Evolutionary conservation across 2,797 vertebrate genomes (phyloP), one percentile per base, ranked within the genome.

Genomic region (Crax fasciolata): DNA sequence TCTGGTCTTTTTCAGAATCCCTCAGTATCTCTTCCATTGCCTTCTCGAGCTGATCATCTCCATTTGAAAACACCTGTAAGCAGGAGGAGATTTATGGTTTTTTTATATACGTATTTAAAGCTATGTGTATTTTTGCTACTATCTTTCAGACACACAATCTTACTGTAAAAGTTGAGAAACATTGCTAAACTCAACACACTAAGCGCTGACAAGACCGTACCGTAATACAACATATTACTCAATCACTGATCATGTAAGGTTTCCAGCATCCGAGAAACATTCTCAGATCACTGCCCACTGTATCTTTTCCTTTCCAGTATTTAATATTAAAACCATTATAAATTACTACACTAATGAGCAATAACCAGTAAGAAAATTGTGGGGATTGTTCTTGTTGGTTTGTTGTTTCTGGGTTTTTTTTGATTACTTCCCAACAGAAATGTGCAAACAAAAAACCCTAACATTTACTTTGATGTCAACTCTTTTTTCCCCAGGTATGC

Each of bases 11-110:
- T 94, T 98, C 98, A 48, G 98, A 99, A 94, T 99, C 99, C 62
- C 98, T 98, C 95, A 99, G 95, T 46, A 99, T 98, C 91, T 99
- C 99, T 96, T 99, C 99, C 99, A 99, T 99, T n/a, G 99, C 99
- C 95, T 98, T 99, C 96, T 99, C 99, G 94, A 99, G 75, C 96
- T 99, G 99, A 92, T 99, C 99, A 92, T 98, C 98, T 78, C 98
- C 99, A 95, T 99, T 98, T 96, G 98, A 98, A 96, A 99, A 98
- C 82, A 99, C 99, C 99, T 99, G 96, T 5, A 86, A 75, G 74
- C 32, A 71, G 46, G 6, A 41, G 46, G 83, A 78, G 12, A 73
- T 7, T 1, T 35, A 35, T 35, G 30, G 7, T 3, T 8, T 58
- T 72, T 61, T 62, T 17, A 8, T 11, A 18, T 11, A 12, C 12